Evolutionary conservation across 2,113 vertebrate species (phyloP).

Genomic region (Neoarius graeffei): DNA sequence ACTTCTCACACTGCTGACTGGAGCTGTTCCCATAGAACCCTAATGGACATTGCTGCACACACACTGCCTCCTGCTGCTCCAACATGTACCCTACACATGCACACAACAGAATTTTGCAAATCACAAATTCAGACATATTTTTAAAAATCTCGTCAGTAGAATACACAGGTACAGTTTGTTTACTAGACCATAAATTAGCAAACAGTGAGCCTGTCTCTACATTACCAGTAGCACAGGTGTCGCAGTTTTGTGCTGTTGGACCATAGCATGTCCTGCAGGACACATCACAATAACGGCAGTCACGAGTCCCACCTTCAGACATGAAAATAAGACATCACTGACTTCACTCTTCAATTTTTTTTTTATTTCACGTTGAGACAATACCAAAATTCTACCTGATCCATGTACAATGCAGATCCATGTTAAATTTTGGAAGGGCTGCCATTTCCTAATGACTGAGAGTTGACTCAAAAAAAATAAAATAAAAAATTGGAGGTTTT

Average conservation of each 20-base stretch:
- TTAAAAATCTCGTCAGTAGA: neutral
- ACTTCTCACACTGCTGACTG: constrained; percentile 74
- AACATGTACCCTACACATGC: constrained; percentile 66
- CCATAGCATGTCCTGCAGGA: constrained; percentile 72
- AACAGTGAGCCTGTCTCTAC: constrained; percentile 24
- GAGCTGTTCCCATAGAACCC: constrained; percentile 70
- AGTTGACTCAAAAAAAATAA: neutral
- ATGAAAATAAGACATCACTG: neutral
- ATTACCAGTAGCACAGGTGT: constrained; percentile 69
- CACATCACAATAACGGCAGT: constrained; percentile 63
- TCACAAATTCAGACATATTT: neutral
- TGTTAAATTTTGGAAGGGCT: neutral
- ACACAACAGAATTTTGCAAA: neutral
- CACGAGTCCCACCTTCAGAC: constrained; percentile 55
- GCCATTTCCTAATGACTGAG: neutral
- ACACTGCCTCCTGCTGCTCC: constrained; percentile 74
- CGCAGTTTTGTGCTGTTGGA: constrained; percentile 68
- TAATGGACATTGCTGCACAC: constrained; percentile 65
- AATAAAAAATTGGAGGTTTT: neutral
- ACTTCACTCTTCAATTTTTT: neutral
- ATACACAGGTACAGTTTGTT: neutral
- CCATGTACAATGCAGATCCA: neutral
- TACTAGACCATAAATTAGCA: neutral
- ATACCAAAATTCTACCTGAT: neutral
- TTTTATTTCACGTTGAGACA: neutral